Base-by-base conservation (phyloP, 2,113 vertebrate species). In the Otis tarda region DNA sequence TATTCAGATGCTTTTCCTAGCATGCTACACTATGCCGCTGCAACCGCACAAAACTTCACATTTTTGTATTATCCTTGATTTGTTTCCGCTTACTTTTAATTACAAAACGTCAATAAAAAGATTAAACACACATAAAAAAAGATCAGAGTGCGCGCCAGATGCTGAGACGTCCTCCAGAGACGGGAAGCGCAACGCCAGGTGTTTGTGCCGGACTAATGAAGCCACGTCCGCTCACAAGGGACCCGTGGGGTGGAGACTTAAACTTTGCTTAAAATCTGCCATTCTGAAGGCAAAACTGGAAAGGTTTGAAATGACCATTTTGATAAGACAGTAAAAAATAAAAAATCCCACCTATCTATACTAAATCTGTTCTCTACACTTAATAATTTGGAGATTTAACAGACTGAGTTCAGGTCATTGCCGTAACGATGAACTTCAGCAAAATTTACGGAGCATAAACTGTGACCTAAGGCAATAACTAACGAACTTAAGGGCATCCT, bases 191-290 rank as follows among this genome's bases (percentile, higher is more conserved):
- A 94, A 89, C 96, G 97, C 98, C 98, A 98, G 98, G 98, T 98
- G 98, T 97, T 96, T 90, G 97, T 98, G 98, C 90, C 95, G 90
- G 94, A 94, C 97, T 98, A 98, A 99, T 98, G 98, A 98, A 97
- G 97, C 96, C 85, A 59, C 96, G 70, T 18, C 53, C 60, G 95
- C 94, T 60, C 83, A 90, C 95, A 41, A 94, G 97, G 97, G 97
- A 95, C 90, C 64, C 69, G 28, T 77, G 84, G 93, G 97, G 77
- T 37, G 61, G 89, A 94, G 87, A 87, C 88, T 61, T 35, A 35
- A 56, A 88, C 95, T 89, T 91, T 11, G 49, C 83, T 87, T 81
- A 37, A 86, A 76, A 77, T 70, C 87, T 91, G 92, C 94, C 96
- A 83, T 24, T 63, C n/a, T 8, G 45, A 24, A 83, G 94, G 86